phyloP scores from a whole-genome alignment of 2,797 vertebrate genomes.

The Siniperca undulata region DNA sequence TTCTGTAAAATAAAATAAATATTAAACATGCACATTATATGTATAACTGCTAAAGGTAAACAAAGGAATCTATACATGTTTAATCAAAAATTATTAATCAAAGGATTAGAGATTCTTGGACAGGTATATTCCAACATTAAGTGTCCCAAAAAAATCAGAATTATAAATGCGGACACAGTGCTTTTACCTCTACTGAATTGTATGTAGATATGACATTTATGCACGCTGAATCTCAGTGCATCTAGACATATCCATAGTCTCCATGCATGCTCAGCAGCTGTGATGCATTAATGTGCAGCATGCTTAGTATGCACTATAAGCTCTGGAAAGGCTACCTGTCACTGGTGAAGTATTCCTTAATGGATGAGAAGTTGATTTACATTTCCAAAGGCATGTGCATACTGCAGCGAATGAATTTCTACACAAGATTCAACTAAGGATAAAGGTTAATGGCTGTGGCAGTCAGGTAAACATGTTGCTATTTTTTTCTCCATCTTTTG shows the following conservation, averaged over 20 bases:
- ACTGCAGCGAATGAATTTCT: slow-evolving; percentile 49
- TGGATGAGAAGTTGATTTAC: slow-evolving; percentile 75
- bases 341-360: slow-evolving; percentile 67
- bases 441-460: slow-evolving; percentile 53
- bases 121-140: slow-evolving; percentile 1
- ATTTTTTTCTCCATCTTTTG: slow-evolving; percentile 2
- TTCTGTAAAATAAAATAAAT: slow-evolving; percentile 24
- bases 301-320: slow-evolving; percentile 77
- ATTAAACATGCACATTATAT: not conserved
- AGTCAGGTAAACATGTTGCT: slow-evolving; percentile 41
- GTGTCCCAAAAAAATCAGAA: not conserved
- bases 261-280: slow-evolving; percentile 76
- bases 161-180: not conserved
- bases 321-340: slow-evolving; percentile 67
- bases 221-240: slow-evolving; percentile 52
- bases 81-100: not conserved
- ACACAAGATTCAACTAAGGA: slow-evolving; percentile 42
- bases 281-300: slow-evolving; percentile 72
- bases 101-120: not conserved
- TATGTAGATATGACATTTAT: slow-evolving; percentile 47
- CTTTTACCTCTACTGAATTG: slow-evolving; percentile 21
- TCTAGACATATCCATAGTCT: slow-evolving; percentile 51
- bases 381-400: slow-evolving; percentile 62
- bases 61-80: not conserved
- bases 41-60: not conserved